Conservation (phyloP, 2,888 invertebrate genomes). For the Diaphora mendica region DNA sequence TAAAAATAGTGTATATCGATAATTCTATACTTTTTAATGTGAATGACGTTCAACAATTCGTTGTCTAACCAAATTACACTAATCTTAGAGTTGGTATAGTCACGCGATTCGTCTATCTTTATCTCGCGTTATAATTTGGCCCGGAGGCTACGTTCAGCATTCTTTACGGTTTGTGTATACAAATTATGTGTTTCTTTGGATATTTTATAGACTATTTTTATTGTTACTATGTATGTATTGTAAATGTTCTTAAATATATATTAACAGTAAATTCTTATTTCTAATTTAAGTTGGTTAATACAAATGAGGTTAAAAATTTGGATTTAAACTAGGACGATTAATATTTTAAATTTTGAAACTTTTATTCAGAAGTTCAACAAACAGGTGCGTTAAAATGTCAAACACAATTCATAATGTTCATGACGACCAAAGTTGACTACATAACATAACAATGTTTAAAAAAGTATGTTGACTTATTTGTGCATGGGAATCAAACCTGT, state of each 20-base stretch:
- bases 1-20: constrained; percentile 3
- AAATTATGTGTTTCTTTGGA: constrained; percentile 31
- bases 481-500: background rate
- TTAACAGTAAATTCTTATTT: background rate
- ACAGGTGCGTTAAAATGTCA: background rate
- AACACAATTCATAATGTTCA: background rate
- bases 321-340: background rate
- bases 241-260: background rate
- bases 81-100: constrained; percentile 64
- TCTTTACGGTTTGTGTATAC: constrained; percentile 59
- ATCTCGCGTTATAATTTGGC: constrained; percentile 75
- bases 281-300: background rate
- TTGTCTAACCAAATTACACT: constrained; percentile 76
- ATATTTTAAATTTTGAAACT: background rate
- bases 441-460: too few relatives aligned
- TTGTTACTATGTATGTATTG: background rate
- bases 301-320: background rate
- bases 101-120: constrained; percentile 84
- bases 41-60: constrained; percentile 58
- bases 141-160: constrained; percentile 73
- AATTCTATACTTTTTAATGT: constrained; percentile 35
- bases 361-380: too few relatives aligned
- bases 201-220: constrained; percentile 11
- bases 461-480: too few relatives aligned
- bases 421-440: too few relatives aligned